Evolutionary conservation across 2,797 vertebrate genomes (phyloP).

Genomic region (Gymnocypris eckloni): DNA sequence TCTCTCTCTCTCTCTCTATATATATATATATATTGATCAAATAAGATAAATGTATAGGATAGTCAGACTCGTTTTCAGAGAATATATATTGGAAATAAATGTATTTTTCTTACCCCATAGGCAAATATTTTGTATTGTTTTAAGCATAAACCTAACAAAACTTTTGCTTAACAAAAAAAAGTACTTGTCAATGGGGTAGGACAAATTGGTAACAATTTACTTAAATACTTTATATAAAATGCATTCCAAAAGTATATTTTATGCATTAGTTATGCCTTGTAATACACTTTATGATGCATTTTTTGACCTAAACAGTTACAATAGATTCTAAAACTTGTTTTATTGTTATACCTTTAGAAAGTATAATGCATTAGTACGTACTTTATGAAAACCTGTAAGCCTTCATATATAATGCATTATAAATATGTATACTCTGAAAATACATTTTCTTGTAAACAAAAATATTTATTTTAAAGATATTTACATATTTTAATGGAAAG

Average conservation of each 20-base stretch:
- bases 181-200: too few relatives aligned
- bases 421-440: not conserved
- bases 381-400: not conserved
- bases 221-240: not conserved
- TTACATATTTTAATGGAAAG: not conserved
- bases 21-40: not conserved
- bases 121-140: not conserved
- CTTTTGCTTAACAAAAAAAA: not conserved
- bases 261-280: not conserved
- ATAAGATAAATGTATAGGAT: not conserved
- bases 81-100: not conserved
- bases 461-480: not conserved
- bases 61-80: not conserved
- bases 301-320: not conserved
- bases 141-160: conserved; percentile 1
- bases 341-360: too few relatives aligned
- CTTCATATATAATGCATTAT: not conserved
- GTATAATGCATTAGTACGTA: not conserved
- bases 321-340: not conserved
- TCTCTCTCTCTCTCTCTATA: too few relatives aligned
- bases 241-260: not conserved
- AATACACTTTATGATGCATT: not conserved
- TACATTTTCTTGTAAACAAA: not conserved
- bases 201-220: not conserved
- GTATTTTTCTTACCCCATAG: not conserved